A percentile compares a stretch with the other conserved stretches of the same genome.
These are phyloP conservation scores for Caranx ignobilis DNA, from an alignment of 2,113 vertebrate species.

Conservation along the genomic window DNA sequence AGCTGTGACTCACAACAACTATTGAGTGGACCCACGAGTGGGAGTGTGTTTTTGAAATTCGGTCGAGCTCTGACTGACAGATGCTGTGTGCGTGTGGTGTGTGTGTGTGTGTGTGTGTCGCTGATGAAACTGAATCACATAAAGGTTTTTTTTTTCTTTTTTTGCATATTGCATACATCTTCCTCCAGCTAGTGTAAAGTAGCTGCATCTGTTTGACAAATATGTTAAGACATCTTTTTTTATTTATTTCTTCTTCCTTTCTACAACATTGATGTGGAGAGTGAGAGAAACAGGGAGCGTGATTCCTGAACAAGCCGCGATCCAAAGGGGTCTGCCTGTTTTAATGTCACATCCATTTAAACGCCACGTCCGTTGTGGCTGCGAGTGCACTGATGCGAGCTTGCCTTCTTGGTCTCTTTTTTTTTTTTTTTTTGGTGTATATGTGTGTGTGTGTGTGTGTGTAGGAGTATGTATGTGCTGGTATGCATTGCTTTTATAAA, in stretches of 20 bases:
- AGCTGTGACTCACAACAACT: constrained; percentile 46
- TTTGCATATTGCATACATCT: constrained; percentile 8
- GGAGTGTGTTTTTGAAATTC: constrained; percentile 45
- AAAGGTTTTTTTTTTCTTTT: constrained; percentile 37
- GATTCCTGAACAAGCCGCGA: constrained; percentile 43
- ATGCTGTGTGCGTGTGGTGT: constrained; percentile 27
- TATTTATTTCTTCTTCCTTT: no score
- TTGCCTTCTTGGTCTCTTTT: not conserved
- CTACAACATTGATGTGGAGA: constrained; percentile 55
- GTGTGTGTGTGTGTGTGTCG: not conserved
- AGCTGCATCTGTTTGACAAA: constrained; percentile 74
- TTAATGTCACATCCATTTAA: constrained; percentile 69
- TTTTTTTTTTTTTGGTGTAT: not conserved
- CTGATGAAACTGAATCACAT: constrained; percentile 56
- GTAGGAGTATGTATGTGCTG: constrained; percentile 4
- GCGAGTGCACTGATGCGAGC: not conserved
- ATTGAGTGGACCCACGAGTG: constrained; percentile 31
- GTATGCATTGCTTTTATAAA: constrained; percentile 36
- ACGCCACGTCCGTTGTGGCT: constrained; percentile 28
- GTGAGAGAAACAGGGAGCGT: constrained; percentile 20
- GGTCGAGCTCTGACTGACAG: constrained; percentile 65
- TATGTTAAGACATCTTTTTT: constrained; percentile 68
- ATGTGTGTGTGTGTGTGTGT: constrained; percentile 10
- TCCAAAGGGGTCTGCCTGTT: constrained; percentile 39
- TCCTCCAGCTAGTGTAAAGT: constrained; percentile 55